phyloP scores from a whole-genome alignment of 2,888 invertebrate genomes.

The Ophioninae sp. region DNA sequence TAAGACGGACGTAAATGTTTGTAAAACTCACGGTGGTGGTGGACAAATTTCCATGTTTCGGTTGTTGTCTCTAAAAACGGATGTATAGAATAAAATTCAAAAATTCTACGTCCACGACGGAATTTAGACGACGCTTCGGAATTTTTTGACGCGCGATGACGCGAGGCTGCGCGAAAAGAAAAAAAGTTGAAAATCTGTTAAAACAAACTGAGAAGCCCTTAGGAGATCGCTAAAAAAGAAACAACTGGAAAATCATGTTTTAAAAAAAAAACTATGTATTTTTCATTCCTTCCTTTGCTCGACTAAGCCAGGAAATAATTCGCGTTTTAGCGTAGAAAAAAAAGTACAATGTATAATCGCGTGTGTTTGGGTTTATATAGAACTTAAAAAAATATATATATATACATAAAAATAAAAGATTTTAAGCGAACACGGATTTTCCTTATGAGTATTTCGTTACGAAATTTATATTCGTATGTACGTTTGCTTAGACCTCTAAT shows the following conservation, averaged over 20 bases:
- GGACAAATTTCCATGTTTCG: conserved; percentile 75
- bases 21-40: conserved; percentile 69
- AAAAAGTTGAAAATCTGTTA: conserved; percentile 37
- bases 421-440: conserved; percentile 46
- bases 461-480: conserved; percentile 34
- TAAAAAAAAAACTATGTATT: conserved; percentile 43
- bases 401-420: conserved; percentile 26
- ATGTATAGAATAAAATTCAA: conserved; percentile 1
- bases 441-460: conserved; percentile 59
- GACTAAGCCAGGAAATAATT: conserved; percentile 41
- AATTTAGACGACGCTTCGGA: conserved; percentile 47
- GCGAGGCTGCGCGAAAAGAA: conserved; percentile 9
- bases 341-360: conserved; percentile 29
- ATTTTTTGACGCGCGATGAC: conserved; percentile 49
- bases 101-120: conserved; percentile 11
- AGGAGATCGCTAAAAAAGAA: conserved; percentile 8
- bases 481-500: not conserved
- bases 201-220: not conserved
- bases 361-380: not conserved
- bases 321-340: conserved; percentile 53
- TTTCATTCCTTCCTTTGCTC: conserved; percentile 53
- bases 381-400: not conserved
- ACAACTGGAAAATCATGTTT: conserved; percentile 20
- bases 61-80: not conserved
- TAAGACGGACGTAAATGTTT: not conserved